Base-by-base conservation (phyloP, 1,140 invertebrate genomes). In the Megalopta genalis region DNA sequence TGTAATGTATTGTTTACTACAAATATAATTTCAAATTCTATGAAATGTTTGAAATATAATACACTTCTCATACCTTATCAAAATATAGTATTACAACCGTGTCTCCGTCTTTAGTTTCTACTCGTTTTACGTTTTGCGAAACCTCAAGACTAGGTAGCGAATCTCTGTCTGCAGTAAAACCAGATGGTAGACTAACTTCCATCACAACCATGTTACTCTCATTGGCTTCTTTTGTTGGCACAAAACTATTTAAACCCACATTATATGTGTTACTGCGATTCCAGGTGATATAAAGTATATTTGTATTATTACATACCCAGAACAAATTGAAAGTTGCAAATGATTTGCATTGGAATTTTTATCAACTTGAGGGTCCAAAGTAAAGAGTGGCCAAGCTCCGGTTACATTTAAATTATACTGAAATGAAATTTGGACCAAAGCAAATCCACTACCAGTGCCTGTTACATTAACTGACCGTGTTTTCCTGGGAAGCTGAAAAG, bases 161-260 rank as follows among this genome's bases (percentile, higher is more conserved):
- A 87, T 97, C 96, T 63, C 94, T 94, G 86, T 98, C 97, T 0
- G 97, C 96, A 1, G 96, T 95, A 89, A 97, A 98, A 52, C 97
- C 97, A 27, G 97, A 97, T 1, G 97, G 97, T 66, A 98, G 93
- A 82, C 94, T 95, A 0, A 98, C 95, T 93, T 98, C 97, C 95
- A 98, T 96, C 2, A 98, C 96, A 59, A 97, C 97, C 97, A 98
- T 98, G 88, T 98, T 98, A 84, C 96, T 96, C 81, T 94, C 93
- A 71, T 95, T 94, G 8, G 93, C 85, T 88, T 94, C 92, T 57
- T 92, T 93, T 14, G 93, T 93, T n/a, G 93, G 91, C 0, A 95
- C 94, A 87, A 95, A 96, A 62, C 95, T 95, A 81, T 14, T 87
- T 83, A 81, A 37, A 70, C 59, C 64, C n/a, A 67, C 16, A 4